These are phyloP conservation scores for Ammodytes marinus DNA, from an alignment of 2,113 vertebrate genomes.

Conservation along the genomic window DNA sequence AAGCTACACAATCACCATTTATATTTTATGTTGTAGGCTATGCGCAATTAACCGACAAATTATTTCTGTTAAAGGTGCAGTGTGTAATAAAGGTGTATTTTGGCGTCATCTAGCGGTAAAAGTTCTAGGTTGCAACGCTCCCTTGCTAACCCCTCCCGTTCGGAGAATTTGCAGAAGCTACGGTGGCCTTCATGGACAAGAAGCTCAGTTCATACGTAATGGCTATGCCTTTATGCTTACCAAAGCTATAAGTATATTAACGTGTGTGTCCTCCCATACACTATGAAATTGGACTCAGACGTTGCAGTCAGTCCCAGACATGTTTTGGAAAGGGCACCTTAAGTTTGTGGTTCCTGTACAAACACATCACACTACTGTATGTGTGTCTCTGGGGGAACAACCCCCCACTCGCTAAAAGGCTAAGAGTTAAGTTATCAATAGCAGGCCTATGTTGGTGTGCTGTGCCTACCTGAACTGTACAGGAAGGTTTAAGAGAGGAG, in stretches of 20 bases:
- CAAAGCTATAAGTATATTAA: background rate
- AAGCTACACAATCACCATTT: background rate
- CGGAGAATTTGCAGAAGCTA: no score
- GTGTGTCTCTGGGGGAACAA: slow-evolving; percentile 53
- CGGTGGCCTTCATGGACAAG: no score
- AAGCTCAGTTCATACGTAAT: background rate
- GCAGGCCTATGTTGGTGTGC: slow-evolving; percentile 56
- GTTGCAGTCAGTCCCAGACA: slow-evolving; percentile 47
- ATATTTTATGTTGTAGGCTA: background rate
- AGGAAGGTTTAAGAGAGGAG: slow-evolving; percentile 4
- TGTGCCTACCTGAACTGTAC: background rate
- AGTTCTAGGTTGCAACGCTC: no score
- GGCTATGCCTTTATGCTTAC: background rate
- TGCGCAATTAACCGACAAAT: background rate
- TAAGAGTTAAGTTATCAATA: slow-evolving; percentile 60
- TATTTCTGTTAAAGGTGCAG: background rate
- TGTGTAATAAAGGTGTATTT: no score
- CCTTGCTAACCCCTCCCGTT: no score
- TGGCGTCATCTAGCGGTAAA: no score
- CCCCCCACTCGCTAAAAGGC: slow-evolving; percentile 26
- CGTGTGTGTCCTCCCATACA: slow-evolving; percentile 23
- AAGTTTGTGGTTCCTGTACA: slow-evolving; percentile 65
- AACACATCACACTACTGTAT: slow-evolving; percentile 74
- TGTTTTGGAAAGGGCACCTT: slow-evolving; percentile 62
- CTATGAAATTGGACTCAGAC: slow-evolving; percentile 39